Evolutionary conservation across 2,888 invertebrate species (phyloP).

Genomic region (Ennomos erosarius): DNA sequence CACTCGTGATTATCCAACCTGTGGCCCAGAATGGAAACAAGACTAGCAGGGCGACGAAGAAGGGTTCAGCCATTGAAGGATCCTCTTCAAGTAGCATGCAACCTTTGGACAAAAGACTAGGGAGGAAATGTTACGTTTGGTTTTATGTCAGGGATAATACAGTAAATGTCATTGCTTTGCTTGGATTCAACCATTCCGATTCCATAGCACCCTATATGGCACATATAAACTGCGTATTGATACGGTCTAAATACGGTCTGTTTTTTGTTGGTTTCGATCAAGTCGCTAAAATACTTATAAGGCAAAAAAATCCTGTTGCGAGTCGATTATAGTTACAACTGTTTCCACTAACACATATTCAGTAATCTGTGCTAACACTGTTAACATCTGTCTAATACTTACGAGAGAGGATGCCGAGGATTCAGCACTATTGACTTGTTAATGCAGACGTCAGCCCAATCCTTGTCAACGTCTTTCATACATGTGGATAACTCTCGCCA

Average conservation of each 20-base stretch:
- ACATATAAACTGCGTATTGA: too few relatives aligned
- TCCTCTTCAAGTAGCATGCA: conserved; percentile 63
- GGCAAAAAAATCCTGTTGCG: too few relatives aligned
- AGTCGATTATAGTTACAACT: too few relatives aligned
- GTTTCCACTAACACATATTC: too few relatives aligned
- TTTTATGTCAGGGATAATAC: too few relatives aligned
- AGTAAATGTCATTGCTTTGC: too few relatives aligned
- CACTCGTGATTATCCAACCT: conserved; percentile 60
- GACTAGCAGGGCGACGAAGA: conserved; percentile 63
- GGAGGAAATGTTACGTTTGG: conserved; percentile 10
- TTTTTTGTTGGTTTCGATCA: too few relatives aligned
- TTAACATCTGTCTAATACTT: conserved; percentile 26
- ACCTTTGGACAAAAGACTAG: conserved; percentile 69
- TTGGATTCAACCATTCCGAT: too few relatives aligned
- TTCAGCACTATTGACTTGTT: conserved; percentile 62
- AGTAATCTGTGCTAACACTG: too few relatives aligned
- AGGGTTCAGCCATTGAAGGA: conserved; percentile 64
- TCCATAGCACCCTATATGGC: too few relatives aligned
- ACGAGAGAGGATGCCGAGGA: conserved; percentile 71
- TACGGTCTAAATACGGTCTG: too few relatives aligned
- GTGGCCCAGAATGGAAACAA: conserved; percentile 64
- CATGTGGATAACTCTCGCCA: conserved; percentile 76
- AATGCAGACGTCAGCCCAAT: conserved; percentile 69
- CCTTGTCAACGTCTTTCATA: conserved; percentile 61
- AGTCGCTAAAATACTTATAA: too few relatives aligned